Evolutionary conservation across 2,113 vertebrate species (phyloP), one percentile per base, ranked within the genome.

Genomic region (Macquaria australasica): DNA sequence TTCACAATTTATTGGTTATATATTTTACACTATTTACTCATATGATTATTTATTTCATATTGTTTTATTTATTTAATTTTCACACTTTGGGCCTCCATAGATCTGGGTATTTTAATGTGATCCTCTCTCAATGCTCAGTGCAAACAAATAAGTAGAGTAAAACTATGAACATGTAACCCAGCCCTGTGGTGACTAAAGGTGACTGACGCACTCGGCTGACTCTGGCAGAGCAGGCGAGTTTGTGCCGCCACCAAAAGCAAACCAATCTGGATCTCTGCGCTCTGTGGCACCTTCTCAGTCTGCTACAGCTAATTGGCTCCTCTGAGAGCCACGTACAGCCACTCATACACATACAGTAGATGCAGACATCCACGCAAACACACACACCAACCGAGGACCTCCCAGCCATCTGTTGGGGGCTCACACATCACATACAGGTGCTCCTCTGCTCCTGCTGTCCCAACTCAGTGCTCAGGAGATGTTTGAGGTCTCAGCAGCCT

Each of bases 401-500:
- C 80, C 82, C 80, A 73, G 62, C 85, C 87, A 90, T 93, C 89
- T 94, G 90, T 10, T 69, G 50, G 60, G 80, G 76, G 45, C 73
- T 82, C n/a, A 0, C 73, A 64, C 60, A 41, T 78, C 73, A 64
- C 60, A 41, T 78, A 86, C 89, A 89, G 91, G 90, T 82, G 82
- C 63, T 79, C 79, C 78, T 89, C 67, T 83, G 75, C 79, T 85
- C 70, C 78, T 72, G 68, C 60, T 45, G 39, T 97, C 87, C 88
- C 37, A 59, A 53, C 82, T 97, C 90, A 96, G 95, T 1, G 96
- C 97, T 4, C 97, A 95, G 86, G 95, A 97, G 23, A 53, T 34
- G 6, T 69, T 14, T 55, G 31, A 82, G 69, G 66, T 59, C 64
- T 81, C 79, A 48, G 39, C 83, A 70, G 56, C 78, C 86, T 69